A percentile compares a stretch with the other conserved stretches of the same genome.
Evolutionary conservation across 2,888 invertebrate species (phyloP).

Genomic region (Rhagium mordax): DNA sequence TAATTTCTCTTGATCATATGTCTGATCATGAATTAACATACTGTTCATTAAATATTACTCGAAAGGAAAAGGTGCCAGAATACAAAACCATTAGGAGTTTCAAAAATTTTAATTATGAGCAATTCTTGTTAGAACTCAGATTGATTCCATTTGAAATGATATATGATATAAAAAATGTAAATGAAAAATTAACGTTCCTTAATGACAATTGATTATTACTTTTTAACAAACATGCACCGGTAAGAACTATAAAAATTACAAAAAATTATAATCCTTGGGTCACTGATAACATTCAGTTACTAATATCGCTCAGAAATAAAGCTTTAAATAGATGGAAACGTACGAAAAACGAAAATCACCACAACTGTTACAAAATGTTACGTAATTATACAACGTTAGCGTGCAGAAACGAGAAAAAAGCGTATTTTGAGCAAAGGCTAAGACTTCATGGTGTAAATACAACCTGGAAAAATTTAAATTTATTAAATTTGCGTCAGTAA

Average conservation of each 20-base stretch:
- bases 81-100: too few relatives aligned
- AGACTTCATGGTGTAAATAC: neutral
- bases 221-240: neutral
- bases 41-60: too few relatives aligned
- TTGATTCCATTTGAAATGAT: neutral
- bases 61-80: too few relatives aligned
- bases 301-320: neutral
- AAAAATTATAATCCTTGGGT: neutral
- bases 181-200: neutral
- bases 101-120: too few relatives aligned
- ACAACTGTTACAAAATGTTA: neutral
- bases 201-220: neutral
- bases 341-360: neutral
- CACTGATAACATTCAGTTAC: neutral
- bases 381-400: neutral
- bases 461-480: neutral
- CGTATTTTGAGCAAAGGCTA: neutral
- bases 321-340: neutral
- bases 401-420: neutral
- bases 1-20: too few relatives aligned
- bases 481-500: neutral
- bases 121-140: too few relatives aligned
- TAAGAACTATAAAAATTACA: neutral
- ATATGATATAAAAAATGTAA: neutral
- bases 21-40: too few relatives aligned